Base-by-base conservation (phyloP, 2,888 invertebrate genomes). In the Trachelus tabidus region DNA sequence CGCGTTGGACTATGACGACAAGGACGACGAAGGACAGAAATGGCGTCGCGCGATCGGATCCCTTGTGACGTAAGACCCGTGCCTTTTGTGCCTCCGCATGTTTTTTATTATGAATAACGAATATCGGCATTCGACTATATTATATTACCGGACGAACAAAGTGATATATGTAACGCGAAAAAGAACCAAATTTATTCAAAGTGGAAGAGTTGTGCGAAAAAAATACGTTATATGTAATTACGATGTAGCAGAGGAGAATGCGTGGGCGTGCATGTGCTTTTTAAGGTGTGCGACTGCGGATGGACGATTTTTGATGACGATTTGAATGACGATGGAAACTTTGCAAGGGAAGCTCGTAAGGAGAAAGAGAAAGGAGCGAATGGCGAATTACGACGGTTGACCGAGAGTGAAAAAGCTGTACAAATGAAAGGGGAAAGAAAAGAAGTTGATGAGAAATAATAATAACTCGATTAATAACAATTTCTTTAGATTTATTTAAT, bases 1-100 rank as follows among this genome's bases (percentile, higher is more conserved):
- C 40, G 40, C 40, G 40, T 23, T 56, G 23, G 40, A 23, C 23
- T 9, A 6, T 9, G 40, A 56, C 40, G 40, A 56, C 0, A 0
- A 23, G 0, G 40, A 56, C 40, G 40, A 56, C 15, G 40, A 56
- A 23, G 40, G 2, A 56, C 40, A 23, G 40, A 56, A 56, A 23
- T 23, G 40, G 40, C 40, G 40, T 23, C 40, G 40, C 40, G 23
- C 40, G 23, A 56, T 56, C 40, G 40, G 40, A 56, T 73, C 76
- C 34, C 71, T 71, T 71, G 71, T 35, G 77, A 79, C 68, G 74
- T 79, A 80, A 84, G 78, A 79, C 81, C 79, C 79, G 84, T 84
- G 84, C 84, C 84, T 83, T 84, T 82, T 80, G 80, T 83, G 83
- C 76, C 81, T 82, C 81, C 81, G 81, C 78, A 82, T 84, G 79